Base-by-base conservation (phyloP, 2,797 vertebrate genomes). In the Gephyroberyx darwinii region DNA sequence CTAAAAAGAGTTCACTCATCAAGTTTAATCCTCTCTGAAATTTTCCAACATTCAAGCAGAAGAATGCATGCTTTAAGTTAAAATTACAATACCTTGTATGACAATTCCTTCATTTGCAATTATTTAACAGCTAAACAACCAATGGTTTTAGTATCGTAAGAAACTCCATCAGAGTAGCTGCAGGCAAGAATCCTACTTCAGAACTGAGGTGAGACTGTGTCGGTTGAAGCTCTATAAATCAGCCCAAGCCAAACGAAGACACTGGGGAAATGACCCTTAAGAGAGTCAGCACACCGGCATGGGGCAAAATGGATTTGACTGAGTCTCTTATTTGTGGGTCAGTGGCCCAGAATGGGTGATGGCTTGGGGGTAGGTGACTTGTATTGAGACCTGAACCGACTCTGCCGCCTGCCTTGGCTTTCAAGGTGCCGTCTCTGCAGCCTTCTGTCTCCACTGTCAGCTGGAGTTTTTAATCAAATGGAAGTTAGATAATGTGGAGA, bases 401-500 rank as follows among this genome's bases (percentile, higher is more conserved):
- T 78, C 77, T 0, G 79, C 75, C 76, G 73, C 84, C 83, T 78
- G 88, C 84, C 62, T 74, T 5, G 35, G 55, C 90, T 92, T 93
- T 92, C 84, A 94, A 92, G 89, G 89, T 90, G 83, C 88, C 89
- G 85, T 88, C 88, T 78, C 86, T 14, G 74, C 87, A 71, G 88
- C 80, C 83, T 64, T 87, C 87, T 81, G 92, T 92, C 93, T 93
- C 91, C 90, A 85, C 80, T 88, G 86, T 85, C 93, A 94, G 94
- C 93, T 89, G 92, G 93, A 94, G 90, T 80, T 93, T 94, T 95
- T 94, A 94, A 95, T 94, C 91, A 94, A 93, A 91, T 77, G 5
- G 63, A 89, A 82, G 87, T 91, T 60, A 85, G 85, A 84, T 73
- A 72, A 84, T 78, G 78, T 71, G 69, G 76, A 71, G 72, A 68